Evolutionary conservation across 2,113 vertebrate genomes (phyloP).

Genomic region (Chaetops frenatus): DNA sequence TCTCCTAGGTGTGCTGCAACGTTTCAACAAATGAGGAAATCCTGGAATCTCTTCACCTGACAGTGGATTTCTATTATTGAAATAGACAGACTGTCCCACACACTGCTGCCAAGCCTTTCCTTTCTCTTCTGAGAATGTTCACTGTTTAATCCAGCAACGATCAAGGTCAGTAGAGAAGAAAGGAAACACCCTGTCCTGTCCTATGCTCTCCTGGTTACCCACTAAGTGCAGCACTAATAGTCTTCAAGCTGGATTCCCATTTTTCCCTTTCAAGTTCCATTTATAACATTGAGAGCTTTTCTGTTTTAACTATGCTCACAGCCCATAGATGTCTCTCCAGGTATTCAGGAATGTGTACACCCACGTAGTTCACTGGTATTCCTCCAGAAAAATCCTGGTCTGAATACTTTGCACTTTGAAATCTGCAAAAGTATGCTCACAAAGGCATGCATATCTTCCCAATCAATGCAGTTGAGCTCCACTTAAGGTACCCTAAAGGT

Average conservation of each 20-base stretch:
- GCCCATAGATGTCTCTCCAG: neutral
- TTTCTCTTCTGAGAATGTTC: neutral
- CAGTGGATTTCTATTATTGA: neutral
- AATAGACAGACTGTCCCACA: neutral
- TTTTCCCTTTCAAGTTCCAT: neutral
- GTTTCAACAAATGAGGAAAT: neutral
- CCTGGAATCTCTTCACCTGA: neutral
- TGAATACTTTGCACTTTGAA: constrained; percentile 25
- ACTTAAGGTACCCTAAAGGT: constrained; percentile 2
- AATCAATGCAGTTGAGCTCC: neutral
- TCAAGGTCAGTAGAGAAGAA: neutral
- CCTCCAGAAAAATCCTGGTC: neutral
- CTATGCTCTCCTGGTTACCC: neutral
- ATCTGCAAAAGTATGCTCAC: neutral
- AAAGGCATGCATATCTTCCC: constrained; percentile 6
- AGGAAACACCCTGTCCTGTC: neutral
- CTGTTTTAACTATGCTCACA: neutral
- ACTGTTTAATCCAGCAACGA: neutral
- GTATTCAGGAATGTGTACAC: neutral
- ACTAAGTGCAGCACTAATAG: neutral
- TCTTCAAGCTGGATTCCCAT: neutral
- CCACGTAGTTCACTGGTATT: neutral
- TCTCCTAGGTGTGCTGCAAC: neutral
- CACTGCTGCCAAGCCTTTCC: neutral
- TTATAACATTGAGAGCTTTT: neutral